phyloP scores from a whole-genome alignment of 1,140 invertebrate species.

The Anagrus nilaparvatae region DNA sequence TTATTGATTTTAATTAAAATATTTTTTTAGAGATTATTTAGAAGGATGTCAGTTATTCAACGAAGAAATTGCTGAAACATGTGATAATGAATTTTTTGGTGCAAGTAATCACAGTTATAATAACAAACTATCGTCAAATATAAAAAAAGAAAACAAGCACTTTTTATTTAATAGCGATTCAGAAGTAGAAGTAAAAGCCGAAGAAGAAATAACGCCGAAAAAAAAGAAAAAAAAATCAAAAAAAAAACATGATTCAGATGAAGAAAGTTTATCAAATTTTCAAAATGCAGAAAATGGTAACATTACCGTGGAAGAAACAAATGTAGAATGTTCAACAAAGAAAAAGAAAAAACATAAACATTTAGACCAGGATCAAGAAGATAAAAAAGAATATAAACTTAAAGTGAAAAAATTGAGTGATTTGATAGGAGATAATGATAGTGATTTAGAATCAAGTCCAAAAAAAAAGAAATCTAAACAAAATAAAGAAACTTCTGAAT shows the following conservation, averaged over 20 bases:
- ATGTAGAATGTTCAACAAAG: slow-evolving; percentile 1
- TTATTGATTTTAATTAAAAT: slow-evolving; percentile 6
- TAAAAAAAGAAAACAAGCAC: slow-evolving; percentile 10
- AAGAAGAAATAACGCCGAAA: no score
- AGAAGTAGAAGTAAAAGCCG: slow-evolving; percentile 1
- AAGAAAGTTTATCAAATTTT: not conserved
- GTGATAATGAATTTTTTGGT: slow-evolving; percentile 5
- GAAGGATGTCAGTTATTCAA: slow-evolving; percentile 18
- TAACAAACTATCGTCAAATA: slow-evolving; percentile 1
- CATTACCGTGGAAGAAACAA: not conserved
- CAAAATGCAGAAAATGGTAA: slow-evolving; percentile 1
- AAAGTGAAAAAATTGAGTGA: not conserved
- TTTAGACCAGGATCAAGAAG: not conserved
- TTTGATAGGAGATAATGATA: not conserved
- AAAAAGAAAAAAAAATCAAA: slow-evolving; percentile 1
- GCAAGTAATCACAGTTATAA: not conserved
- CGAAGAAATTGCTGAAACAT: slow-evolving; percentile 9
- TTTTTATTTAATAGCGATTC: slow-evolving; percentile 14
- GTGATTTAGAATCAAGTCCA: not conserved
- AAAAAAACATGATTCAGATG: slow-evolving; percentile 3
- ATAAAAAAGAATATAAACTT: slow-evolving; percentile 10
- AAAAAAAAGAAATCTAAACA: slow-evolving; percentile 4
- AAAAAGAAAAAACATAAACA: slow-evolving; percentile 3
- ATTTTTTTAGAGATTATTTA: slow-evolving; percentile 23
- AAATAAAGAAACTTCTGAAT: slow-evolving; percentile 1